Percentiles rank a stretch among this genome's conserved stretches.
Conservation (phyloP, 2,888 invertebrate genomes). For the Harpalus rubripes region DNA sequence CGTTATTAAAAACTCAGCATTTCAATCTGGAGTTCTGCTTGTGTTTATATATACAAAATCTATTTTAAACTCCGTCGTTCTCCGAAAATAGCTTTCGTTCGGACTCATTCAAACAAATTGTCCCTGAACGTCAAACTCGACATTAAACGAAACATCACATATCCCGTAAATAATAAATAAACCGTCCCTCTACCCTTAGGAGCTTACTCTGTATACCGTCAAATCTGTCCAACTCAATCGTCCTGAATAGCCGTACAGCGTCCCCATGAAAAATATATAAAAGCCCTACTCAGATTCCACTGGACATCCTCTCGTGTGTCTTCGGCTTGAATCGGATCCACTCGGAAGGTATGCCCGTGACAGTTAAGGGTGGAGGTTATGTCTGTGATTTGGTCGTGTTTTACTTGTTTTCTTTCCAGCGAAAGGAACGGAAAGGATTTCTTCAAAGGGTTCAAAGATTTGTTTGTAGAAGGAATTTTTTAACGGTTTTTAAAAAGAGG, state of each 20-base stretch:
- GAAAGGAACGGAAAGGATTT: conserved; percentile 11
- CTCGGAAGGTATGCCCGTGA: conserved; percentile 12
- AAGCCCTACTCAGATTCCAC: conserved; percentile 27
- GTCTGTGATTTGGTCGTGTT: conserved; percentile 44
- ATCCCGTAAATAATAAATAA: conserved; percentile 36
- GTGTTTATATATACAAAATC: background rate
- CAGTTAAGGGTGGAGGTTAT: conserved; percentile 41
- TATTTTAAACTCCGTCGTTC: background rate
- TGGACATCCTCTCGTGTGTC: conserved; percentile 21
- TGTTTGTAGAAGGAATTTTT: background rate
- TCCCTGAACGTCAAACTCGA: conserved; percentile 4
- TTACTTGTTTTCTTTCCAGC: conserved; percentile 28
- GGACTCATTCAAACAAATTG: conserved; percentile 26
- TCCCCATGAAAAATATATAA: conserved; percentile 50
- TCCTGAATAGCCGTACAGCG: conserved; percentile 25
- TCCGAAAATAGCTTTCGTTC: background rate
- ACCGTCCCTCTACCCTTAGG: background rate
- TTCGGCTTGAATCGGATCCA: background rate
- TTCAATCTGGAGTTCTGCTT: background rate
- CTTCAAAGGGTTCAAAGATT: conserved; percentile 26
- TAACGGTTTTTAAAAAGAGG: background rate
- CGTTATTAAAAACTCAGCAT: background rate
- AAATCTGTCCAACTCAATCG: conserved; percentile 32
- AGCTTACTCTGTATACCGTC: background rate
- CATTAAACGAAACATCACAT: conserved; percentile 34